Conservation (phyloP, 2,797 vertebrate species). For the Graptemys geographica region DNA sequence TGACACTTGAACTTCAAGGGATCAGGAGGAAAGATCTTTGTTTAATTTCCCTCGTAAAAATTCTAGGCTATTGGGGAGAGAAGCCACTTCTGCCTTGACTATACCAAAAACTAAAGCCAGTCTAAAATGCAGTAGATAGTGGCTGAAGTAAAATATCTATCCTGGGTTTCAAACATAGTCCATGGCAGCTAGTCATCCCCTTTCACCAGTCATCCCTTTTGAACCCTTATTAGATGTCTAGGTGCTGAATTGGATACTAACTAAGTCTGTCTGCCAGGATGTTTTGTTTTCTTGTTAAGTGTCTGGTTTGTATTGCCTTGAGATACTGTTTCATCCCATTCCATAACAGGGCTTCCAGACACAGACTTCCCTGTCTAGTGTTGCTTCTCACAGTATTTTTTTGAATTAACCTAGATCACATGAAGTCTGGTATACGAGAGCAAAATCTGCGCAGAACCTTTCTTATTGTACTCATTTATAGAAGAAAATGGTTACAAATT, state of each 20-base stretch:
- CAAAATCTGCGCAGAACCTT: neutral
- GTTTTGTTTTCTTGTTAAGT: neutral
- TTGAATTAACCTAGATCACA: neutral
- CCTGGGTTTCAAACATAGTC: neutral
- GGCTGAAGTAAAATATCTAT: neutral
- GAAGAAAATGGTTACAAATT: neutral
- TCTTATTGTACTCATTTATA: neutral
- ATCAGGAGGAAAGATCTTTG: neutral
- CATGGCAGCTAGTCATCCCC: neutral
- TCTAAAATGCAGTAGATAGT: neutral
- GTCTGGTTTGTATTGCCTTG: neutral
- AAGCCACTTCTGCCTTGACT: neutral
- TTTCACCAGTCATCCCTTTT: neutral
- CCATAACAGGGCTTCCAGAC: neutral
- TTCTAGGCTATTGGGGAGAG: neutral
- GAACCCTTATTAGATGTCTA: neutral
- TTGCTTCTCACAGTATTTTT: neutral
- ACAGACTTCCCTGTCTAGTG: neutral
- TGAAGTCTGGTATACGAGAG: neutral
- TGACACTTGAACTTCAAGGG: neutral
- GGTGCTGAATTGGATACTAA: neutral
- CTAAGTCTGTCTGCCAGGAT: neutral
- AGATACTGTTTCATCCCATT: neutral
- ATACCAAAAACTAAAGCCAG: neutral
- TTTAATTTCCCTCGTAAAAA: no score